These are phyloP conservation scores for Zingel zingel DNA, from an alignment of 2,113 vertebrate species.

Conservation along the genomic window DNA sequence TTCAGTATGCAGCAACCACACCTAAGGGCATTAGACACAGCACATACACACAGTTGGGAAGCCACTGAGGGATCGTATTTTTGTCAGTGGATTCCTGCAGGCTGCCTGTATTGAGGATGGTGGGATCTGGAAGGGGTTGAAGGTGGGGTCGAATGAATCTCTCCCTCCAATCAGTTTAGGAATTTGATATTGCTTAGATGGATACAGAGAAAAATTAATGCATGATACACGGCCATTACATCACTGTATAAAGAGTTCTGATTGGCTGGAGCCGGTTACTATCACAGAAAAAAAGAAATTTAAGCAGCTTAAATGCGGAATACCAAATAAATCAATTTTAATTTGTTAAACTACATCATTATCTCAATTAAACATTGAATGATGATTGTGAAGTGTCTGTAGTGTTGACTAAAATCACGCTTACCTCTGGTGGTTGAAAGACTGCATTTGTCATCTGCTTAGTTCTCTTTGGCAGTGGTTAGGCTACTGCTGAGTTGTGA, in stretches of 20 bases:
- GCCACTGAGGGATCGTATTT: background rate
- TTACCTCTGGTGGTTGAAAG: constrained; percentile 6
- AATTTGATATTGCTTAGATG: background rate
- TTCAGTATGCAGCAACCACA: background rate
- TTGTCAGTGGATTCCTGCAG: background rate
- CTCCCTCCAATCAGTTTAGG: background rate
- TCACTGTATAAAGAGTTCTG: background rate
- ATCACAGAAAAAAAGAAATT: background rate
- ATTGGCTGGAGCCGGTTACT: background rate
- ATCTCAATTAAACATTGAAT: background rate
- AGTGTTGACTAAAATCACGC: background rate
- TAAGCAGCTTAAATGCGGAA: background rate
- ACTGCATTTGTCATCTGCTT: constrained; percentile 21
- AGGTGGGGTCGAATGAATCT: background rate
- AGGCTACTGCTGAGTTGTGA: constrained; percentile 52
- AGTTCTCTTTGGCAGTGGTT: constrained; percentile 36
- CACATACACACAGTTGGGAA: background rate
- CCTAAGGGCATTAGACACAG: background rate
- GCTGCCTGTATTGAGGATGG: background rate
- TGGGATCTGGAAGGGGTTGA: background rate
- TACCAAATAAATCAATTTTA: background rate
- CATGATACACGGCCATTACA: background rate
- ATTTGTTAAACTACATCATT: background rate
- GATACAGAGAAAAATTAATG: background rate
- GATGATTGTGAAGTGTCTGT: background rate